Evolutionary conservation across 2,797 vertebrate species (phyloP), one percentile per base, ranked within the genome.

Genomic region (Acanthiza pusilla): DNA sequence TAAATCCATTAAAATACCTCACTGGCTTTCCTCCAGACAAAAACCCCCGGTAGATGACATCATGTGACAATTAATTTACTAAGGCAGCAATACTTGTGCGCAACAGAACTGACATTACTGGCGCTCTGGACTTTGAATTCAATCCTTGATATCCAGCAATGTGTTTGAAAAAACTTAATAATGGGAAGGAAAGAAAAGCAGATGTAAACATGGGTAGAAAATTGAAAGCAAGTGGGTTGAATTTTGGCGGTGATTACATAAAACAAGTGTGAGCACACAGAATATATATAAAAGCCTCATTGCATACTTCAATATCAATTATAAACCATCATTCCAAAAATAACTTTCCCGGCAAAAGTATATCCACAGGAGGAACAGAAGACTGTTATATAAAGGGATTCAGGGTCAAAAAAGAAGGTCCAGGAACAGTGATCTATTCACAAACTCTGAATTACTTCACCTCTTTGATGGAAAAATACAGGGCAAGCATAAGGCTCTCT

Each of bases 371-470:
- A 95, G 57, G 88, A 96, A 94, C 91, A 96, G 91, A 86, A 84
- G 85, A 63, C 94, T 94, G 80, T 95, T 96, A 95, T 93, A 91
- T 93, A 96, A 95, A 96, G 63, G 51, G 70, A 96, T 95, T 89
- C 83, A 42, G 83, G 90, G 95, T 95, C 91, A 91, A 82, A 95
- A 95, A 90, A 77, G 93, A 89, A 95, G 85, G 95, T 82, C 74
- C 90, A 89, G 26, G 80, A 96, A 96, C 96, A 96, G 91, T 63
- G 88, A 95, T 95, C 95, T 95, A 96, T 95, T 96, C 96, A 96
- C 77, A 88, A 89, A 82, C 66, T 67, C 84, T 87, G 93, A 93
- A 93, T 96, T 95, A 94, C 95, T 96, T 96, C 94, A 96, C 91
- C 60, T 93, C 92, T 94, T 92, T 93, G 93, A 96, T 91, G 95